Base-by-base conservation (phyloP, 2,797 vertebrate species). In the Diplodus puntazzo region DNA sequence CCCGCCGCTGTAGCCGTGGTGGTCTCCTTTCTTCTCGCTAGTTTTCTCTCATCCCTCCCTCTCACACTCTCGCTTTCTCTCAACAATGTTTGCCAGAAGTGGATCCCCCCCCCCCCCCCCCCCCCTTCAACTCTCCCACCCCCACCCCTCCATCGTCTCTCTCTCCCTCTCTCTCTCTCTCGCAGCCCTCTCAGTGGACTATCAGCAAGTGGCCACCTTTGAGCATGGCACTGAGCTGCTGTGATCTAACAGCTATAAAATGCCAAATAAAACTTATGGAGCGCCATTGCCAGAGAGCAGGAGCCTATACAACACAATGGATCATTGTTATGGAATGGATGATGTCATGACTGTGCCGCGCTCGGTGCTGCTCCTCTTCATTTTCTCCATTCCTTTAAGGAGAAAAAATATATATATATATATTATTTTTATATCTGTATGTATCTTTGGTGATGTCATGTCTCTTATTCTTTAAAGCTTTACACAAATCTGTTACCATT, bases 211-310 rank as follows among this genome's bases (percentile, higher is more conserved):
- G 90, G 84, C 91, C 93, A 93, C 92, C 92, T 93, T 92, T 87
- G 90, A 92, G 89, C 83, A 82, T 90, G 89, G 91, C 90, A 90
- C 77, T 89, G 89, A 90, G 87, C 87, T 83, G 88, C 88, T 94
- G 95, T 96, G 96, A 96, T 95, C 94, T 95, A 96, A 96, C 91
- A 65, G 94, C 92, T 86, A 94, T 95, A 94, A 96, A 95, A 95
- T 95, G 94, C 88, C 92, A 95, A 94, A 95, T 95, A 92, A 95
- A 96, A 94, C 90, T 91, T 93, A 95, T 92, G 92, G 92, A 91
- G 85, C 86, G 87, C 92, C 87, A 91, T 91, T 88, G 92, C 89
- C 90, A 86, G 92, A 92, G 91, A 91, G 92, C 93, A 88, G 88
- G 81, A 91, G 92, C 90, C 92, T 84, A 78, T 79, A 82, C 81